These are phyloP conservation scores for Piliocolobus tephrosceles DNA, from an alignment of 2,113 vertebrate genomes.

Conservation along the genomic window DNA sequence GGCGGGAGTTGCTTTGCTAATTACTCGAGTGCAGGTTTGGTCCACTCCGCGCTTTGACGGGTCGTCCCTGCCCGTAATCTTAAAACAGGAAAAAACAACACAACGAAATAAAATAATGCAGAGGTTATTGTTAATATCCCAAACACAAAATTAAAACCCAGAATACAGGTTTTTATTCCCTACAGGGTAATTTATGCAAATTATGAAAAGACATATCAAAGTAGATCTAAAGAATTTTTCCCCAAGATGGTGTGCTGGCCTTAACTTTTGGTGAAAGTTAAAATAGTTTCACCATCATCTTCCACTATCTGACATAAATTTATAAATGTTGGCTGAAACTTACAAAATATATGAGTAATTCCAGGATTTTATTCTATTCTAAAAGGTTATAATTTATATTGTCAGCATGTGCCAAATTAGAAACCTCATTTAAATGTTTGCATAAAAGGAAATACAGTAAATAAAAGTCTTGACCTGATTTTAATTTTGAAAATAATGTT, in stretches of 20 bases:
- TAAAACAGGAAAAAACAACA: not conserved
- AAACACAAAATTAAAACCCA: not conserved
- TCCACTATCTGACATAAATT: not conserved
- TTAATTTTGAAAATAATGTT: constrained; percentile 18
- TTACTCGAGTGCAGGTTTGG: constrained; percentile 85
- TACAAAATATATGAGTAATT: not conserved
- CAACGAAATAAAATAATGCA: not conserved
- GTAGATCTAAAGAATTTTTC: not conserved
- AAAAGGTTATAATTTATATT: not conserved
- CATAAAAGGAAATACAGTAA: not conserved
- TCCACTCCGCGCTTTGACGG: constrained; percentile 90
- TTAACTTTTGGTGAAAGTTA: not conserved
- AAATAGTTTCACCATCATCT: not conserved
- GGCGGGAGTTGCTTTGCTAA: constrained; percentile 69
- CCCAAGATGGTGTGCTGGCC: not conserved
- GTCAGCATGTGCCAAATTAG: not conserved
- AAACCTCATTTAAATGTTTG: not conserved
- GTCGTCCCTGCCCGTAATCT: constrained; percentile 87
- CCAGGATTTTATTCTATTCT: not conserved
- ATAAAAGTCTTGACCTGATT: not conserved
- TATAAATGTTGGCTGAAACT: not conserved
- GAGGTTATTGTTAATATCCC: not conserved
- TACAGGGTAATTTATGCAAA: not conserved
- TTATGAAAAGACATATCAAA: not conserved
- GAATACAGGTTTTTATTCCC: not conserved